Evolutionary conservation across 2,113 vertebrate genomes (phyloP).

Genomic region (Castor canadensis): DNA sequence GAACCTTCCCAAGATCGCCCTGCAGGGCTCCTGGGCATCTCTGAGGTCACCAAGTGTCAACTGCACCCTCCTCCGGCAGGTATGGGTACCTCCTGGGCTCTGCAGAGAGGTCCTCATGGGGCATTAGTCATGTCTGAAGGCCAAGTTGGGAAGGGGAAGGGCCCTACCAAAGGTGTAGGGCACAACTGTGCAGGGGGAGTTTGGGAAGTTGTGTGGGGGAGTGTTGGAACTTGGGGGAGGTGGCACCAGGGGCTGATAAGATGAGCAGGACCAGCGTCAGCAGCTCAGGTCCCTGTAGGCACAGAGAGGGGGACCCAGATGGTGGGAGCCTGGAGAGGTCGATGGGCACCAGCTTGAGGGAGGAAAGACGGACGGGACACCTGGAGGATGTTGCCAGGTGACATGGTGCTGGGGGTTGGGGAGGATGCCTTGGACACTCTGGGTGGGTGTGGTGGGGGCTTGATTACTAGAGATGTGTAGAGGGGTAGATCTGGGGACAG

Average conservation of each 20-base stretch:
- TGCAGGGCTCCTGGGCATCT: conserved; percentile 93
- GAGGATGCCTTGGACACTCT: not conserved
- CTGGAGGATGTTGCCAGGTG: not conserved
- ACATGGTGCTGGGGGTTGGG: not conserved
- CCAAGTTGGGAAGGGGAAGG: not conserved
- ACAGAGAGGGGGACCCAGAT: not conserved
- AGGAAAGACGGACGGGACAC: too few species aligned
- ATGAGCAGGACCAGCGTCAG: not conserved
- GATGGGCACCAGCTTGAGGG: not conserved
- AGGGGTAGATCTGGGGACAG: not conserved
- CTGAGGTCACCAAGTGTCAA: conserved; percentile 90
- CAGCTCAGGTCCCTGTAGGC: not conserved
- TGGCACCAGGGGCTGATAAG: not conserved
- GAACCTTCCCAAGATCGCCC: conserved; percentile 85
- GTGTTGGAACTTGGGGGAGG: not conserved
- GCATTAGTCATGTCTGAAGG: not conserved
- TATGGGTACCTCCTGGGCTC: conserved; percentile 59
- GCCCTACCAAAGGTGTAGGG: not conserved
- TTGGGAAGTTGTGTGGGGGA: not conserved
- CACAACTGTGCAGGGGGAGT: fast-evolving
- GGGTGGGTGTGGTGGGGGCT: not conserved
- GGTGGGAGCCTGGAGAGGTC: not conserved
- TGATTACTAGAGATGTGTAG: not conserved
- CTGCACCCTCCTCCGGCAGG: conserved; percentile 90
- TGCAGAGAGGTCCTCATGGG: not conserved